phyloP scores from a whole-genome alignment of 2,113 vertebrate species.

The Hydrolagus affinis region DNA sequence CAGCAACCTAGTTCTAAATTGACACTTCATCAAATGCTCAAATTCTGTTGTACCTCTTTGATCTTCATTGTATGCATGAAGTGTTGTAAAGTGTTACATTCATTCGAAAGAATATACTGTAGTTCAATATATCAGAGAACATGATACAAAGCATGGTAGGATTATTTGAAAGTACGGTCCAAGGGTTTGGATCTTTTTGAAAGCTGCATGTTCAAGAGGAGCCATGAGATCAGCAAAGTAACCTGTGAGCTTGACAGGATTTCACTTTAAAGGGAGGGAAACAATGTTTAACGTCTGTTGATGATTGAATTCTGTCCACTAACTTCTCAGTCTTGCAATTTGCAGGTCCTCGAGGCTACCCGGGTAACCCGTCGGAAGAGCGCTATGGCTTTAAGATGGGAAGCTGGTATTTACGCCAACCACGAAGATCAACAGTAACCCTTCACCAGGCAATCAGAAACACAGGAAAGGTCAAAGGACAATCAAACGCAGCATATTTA shows the following conservation, averaged over 20 bases:
- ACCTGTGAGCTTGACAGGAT: not conserved
- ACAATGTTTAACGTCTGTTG: not conserved
- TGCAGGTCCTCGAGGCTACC: slow-evolving; percentile 89
- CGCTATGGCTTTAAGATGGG: slow-evolving; percentile 85
- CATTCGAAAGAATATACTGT: no score
- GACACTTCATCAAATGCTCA: no score
- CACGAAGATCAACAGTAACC: slow-evolving; percentile 67
- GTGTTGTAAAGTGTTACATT: no score
- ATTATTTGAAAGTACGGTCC: no score
- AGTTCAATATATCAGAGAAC: no score
- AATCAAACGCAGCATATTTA: slow-evolving; percentile 33
- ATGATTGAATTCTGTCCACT: slow-evolving; percentile 34
- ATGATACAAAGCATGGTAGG: no score
- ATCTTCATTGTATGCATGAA: no score
- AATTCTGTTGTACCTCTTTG: no score
- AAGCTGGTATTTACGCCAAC: slow-evolving; percentile 91
- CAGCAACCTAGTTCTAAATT: no score
- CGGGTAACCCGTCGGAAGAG: slow-evolving; percentile 91
- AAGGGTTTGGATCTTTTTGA: not conserved
- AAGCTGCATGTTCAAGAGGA: not conserved
- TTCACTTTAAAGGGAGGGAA: not conserved
- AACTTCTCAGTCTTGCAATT: not conserved
- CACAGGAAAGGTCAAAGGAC: slow-evolving; percentile 35
- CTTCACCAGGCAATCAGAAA: slow-evolving; percentile 36
- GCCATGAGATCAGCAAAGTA: not conserved